Evolutionary conservation across 2,797 vertebrate genomes (phyloP), one percentile per base, ranked within the genome.

Genomic region (Selene dorsalis): DNA sequence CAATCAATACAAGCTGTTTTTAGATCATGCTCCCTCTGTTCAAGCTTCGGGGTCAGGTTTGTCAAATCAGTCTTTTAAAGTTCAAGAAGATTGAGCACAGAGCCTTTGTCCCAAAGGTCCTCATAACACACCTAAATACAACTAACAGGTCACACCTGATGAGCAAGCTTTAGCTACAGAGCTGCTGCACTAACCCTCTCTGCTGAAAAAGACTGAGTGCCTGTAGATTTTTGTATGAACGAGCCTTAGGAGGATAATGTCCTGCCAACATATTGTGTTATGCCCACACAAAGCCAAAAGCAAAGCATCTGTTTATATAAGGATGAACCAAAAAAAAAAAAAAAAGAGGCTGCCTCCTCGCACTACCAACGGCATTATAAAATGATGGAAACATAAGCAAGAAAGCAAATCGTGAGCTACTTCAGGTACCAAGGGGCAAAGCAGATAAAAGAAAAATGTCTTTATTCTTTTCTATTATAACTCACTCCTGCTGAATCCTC

Each of bases 231-330:
- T 55, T 64, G 32, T 20, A 71, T 75, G 45, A 67, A 48, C 7
- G 4, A 2, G 58, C 53, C 32, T 35, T 55, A 26, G 56, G 57
- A 41, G 39, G 24, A 67, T 35, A 7, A 3, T 7, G 17, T 70
- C 56, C 75, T 68, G 61, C 39, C 64, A 76, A 59, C 35, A 53
- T 48, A 48, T 48, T 64, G 38, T 50, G 50, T 43, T 48, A 30
- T 61, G 30, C 45, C 66, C 59, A 71, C 22, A 65, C 47, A 60
- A 35, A 68, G 59, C 68, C 52, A 53, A 41, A 53, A 71, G 57
- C 52, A 68, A 79, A 67, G 53, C 56, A 76, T 32, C 57, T 74
- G 55, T 61, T 84, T 58, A 68, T 68, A 32, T 57, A 72, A 57
- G 4, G 35, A 20, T 38, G 58, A 69, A 58, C 32, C n/a, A 59